phyloP scores from a whole-genome alignment of 2,888 invertebrate genomes.

The Drosophila mulleri region DNA sequence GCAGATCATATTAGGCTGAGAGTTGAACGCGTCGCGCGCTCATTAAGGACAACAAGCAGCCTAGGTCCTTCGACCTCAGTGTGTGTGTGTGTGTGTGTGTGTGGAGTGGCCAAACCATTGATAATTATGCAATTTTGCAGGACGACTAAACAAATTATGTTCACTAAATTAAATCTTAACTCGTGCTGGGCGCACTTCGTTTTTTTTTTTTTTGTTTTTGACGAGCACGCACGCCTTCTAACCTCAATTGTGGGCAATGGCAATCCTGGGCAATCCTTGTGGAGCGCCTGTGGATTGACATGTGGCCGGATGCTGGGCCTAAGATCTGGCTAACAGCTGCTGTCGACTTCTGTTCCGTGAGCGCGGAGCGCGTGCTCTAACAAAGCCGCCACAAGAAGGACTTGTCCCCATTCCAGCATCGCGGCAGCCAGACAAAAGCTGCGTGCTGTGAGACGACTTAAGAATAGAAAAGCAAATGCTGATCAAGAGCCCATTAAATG shows the following conservation, averaged over 20 bases:
- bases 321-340: conserved; percentile 51
- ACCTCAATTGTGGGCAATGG: conserved; percentile 39
- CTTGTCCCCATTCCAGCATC: conserved; percentile 4
- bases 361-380: conserved; percentile 39
- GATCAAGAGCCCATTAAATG: conserved; percentile 1
- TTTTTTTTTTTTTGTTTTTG: conserved; percentile 12
- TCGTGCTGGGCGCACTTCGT: conserved; percentile 82
- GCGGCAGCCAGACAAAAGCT: conserved; percentile 42
- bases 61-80: conserved; percentile 19
- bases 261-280: conserved; percentile 27
- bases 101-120: conserved; percentile 53
- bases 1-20: not conserved
- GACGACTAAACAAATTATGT: conserved; percentile 81
- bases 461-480: not conserved
- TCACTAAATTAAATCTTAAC: conserved; percentile 82
- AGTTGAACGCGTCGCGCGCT: conserved; percentile 50
- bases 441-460: conserved; percentile 35
- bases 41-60: conserved; percentile 42
- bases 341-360: conserved; percentile 15
- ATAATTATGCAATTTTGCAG: conserved; percentile 79
- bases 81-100: conserved; percentile 13
- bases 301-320: conserved; percentile 38
- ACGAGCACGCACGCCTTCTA: conserved; percentile 41
- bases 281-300: conserved; percentile 67
- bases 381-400: conserved; percentile 24